Evolutionary conservation across 1,140 invertebrate species (phyloP).

Genomic region (Ostrea edulis): DNA sequence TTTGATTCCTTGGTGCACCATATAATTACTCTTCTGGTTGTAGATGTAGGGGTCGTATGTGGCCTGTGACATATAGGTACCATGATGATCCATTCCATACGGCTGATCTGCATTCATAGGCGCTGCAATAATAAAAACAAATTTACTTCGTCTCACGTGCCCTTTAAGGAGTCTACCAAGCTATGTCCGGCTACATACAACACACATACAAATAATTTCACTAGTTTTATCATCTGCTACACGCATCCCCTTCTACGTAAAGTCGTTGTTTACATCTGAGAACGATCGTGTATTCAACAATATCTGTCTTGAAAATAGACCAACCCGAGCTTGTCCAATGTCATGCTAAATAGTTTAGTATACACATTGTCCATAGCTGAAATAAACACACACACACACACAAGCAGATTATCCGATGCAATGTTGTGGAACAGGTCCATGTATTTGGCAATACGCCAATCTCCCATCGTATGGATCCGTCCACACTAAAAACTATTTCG

Average conservation of each 20-base stretch:
- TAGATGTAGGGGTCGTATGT: neutral
- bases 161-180: too few relatives aligned
- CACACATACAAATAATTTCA: too few relatives aligned
- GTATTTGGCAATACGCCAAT: neutral
- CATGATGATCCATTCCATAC: constrained; percentile 42
- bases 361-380: neutral
- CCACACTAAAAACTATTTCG: neutral
- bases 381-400: neutral
- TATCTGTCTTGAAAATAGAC: too few relatives aligned
- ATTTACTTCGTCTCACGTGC: neutral
- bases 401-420: neutral
- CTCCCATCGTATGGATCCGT: neutral
- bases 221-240: too few relatives aligned
- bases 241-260: too few relatives aligned
- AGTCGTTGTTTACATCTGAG: too few relatives aligned
- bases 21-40: constrained; percentile 15
- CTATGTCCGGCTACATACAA: too few relatives aligned
- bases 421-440: constrained; percentile 10
- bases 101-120: constrained; percentile 43
- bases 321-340: too few relatives aligned
- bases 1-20: constrained; percentile 31
- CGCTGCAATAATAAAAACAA: constrained; percentile 9
- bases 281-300: too few relatives aligned
- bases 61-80: neutral
- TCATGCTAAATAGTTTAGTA: too few relatives aligned